These are phyloP conservation scores for Clavelina lepadiformis DNA, from an alignment of 23 tunicate species.

Conservation along the genomic window DNA sequence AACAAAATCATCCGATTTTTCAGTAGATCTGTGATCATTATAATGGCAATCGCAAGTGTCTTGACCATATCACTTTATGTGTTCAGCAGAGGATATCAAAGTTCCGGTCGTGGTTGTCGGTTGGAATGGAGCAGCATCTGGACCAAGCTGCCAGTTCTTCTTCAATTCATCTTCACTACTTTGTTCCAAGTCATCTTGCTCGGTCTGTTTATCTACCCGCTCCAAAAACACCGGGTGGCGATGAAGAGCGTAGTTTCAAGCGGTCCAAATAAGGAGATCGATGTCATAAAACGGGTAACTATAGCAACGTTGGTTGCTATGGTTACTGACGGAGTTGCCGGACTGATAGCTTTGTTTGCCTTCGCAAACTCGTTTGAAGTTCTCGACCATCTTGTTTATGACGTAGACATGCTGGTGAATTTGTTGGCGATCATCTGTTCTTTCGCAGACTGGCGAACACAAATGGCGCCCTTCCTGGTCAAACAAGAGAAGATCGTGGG, in stretches of 20 bases:
- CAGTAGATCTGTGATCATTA: slow-evolving; percentile 36
- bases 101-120: slow-evolving; percentile 32
- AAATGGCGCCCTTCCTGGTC: slow-evolving; percentile 32
- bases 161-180: slow-evolving; percentile 36
- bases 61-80: slow-evolving; percentile 38
- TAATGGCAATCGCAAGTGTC: slow-evolving; percentile 54
- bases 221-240: slow-evolving; percentile 20
- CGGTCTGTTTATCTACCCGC: slow-evolving; percentile 63
- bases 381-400: slow-evolving; percentile 41
- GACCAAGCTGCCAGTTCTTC: slow-evolving; percentile 45
- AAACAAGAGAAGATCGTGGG: too few species aligned
- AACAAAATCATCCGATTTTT: slow-evolving; percentile 16
- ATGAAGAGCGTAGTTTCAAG: neutral
- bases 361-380: slow-evolving; percentile 14
- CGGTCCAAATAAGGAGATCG: neutral
- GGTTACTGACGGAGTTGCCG: slow-evolving; percentile 18
- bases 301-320: slow-evolving; percentile 36
- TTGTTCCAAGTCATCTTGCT: slow-evolving; percentile 57
- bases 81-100: slow-evolving; percentile 33
- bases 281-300: slow-evolving; percentile 38
- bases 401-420: slow-evolving; percentile 30
- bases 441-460: slow-evolving; percentile 58
- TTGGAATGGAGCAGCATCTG: slow-evolving; percentile 18
- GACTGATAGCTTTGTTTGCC: slow-evolving; percentile 18
- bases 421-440: slow-evolving; percentile 29